phyloP scores from a whole-genome alignment of 2,888 invertebrate genomes.

The Spisula solida region DNA sequence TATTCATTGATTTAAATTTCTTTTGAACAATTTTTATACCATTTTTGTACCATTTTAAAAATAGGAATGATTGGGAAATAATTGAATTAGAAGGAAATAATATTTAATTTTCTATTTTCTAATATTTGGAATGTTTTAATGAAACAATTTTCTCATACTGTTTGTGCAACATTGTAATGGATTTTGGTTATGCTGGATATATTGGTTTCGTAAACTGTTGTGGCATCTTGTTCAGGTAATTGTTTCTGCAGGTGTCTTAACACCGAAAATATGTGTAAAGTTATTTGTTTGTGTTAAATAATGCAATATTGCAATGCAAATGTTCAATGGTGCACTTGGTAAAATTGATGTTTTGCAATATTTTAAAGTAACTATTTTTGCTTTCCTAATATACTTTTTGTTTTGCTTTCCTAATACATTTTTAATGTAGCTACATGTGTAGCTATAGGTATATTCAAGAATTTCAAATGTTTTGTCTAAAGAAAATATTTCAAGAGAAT shows the following conservation, averaged over 20 bases:
- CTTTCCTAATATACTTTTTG: no score
- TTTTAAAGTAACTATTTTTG: no score
- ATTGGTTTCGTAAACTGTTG: not conserved
- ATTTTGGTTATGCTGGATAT: not conserved
- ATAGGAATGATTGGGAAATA: not conserved
- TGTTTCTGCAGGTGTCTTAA: not conserved
- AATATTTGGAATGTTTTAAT: not conserved
- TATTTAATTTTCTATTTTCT: no score
- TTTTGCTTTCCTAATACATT: no score
- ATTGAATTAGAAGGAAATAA: not conserved
- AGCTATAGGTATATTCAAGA: no score
- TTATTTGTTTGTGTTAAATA: not conserved
- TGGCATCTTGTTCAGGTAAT: not conserved
- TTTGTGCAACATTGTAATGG: slow-evolving; percentile 10
- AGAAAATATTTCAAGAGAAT: no score
- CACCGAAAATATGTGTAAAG: not conserved
- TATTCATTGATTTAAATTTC: not conserved
- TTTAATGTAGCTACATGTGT: no score
- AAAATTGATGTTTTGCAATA: no score
- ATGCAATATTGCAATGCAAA: not conserved
- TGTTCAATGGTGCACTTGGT: no score
- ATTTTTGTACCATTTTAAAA: not conserved
- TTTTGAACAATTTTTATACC: not conserved
- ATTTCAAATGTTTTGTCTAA: no score
- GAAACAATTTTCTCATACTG: not conserved